A percentile compares a stretch with the other conserved stretches of the same genome.
phyloP scores from a whole-genome alignment of 2,797 vertebrate genomes.

The Coracias cyanogaster region DNA sequence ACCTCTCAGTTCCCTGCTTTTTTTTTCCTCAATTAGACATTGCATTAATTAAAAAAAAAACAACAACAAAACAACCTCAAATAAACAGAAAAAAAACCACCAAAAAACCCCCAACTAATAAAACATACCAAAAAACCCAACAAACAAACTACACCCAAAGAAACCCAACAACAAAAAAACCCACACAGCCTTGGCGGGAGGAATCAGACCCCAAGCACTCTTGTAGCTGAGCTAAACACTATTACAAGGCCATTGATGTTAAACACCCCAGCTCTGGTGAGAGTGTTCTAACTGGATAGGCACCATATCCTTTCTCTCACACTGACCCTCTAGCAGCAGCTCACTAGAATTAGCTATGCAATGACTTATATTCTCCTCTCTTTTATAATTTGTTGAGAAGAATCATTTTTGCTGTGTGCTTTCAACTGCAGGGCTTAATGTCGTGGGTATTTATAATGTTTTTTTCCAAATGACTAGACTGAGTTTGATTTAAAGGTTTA shows the following conservation, averaged over 20 bases:
- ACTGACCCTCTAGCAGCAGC: not conserved
- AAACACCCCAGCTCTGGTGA: not conserved
- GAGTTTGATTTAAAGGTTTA: not conserved
- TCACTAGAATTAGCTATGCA: not conserved
- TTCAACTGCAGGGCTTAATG: not conserved
- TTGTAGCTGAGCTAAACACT: not conserved
- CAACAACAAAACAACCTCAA: accelerated
- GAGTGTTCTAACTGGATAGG: not conserved
- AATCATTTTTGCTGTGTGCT: not conserved
- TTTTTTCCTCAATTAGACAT: not conserved
- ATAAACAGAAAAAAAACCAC: not conserved
- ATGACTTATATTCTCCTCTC: not conserved
- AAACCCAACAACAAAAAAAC: not conserved
- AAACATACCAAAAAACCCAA: too few species aligned
- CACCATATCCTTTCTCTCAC: accelerated
- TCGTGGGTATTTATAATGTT: accelerated
- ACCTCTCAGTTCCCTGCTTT: not conserved
- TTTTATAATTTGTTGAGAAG: not conserved
- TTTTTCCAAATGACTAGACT: not conserved
- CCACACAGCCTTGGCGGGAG: not conserved
- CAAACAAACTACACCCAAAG: not conserved
- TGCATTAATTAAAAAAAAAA: not conserved
- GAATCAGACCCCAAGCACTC: not conserved
- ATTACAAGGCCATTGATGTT: accelerated
- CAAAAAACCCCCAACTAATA: too few species aligned